A percentile compares a stretch with the other conserved stretches of the same genome.
Evolutionary conservation across 2,113 vertebrate genomes (phyloP).

Genomic region (Asarcornis scutulata): DNA sequence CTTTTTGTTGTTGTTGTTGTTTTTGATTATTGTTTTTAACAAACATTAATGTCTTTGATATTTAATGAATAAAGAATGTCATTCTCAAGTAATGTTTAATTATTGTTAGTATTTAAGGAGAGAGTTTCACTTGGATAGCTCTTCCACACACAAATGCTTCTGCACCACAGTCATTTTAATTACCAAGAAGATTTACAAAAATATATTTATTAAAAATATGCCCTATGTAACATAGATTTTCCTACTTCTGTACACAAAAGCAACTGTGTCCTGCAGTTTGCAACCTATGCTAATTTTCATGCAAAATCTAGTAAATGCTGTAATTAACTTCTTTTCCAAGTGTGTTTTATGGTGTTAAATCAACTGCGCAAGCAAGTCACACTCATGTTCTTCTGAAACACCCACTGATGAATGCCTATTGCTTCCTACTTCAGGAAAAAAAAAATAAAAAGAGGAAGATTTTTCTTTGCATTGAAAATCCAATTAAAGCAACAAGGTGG

Average conservation of each 20-base stretch:
- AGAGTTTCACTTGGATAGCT: not conserved
- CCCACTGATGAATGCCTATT: not conserved
- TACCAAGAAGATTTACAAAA: not conserved
- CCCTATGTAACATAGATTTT: not conserved
- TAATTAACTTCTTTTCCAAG: not conserved
- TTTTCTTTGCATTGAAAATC: not conserved
- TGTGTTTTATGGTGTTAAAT: not conserved
- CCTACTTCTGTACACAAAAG: not conserved
- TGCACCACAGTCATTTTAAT: not conserved
- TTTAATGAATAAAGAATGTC: not conserved
- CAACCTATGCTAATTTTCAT: not conserved
- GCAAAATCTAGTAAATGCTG: not conserved
- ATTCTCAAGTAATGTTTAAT: not conserved
- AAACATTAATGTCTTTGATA: rapidly evolving
- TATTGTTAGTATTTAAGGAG: not conserved
- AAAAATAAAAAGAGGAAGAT: not conserved
- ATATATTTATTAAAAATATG: not conserved
- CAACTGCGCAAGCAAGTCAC: not conserved
- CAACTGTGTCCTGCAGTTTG: not conserved
- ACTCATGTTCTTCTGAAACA: not conserved
- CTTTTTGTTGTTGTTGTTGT: no score
- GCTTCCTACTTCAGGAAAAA: not conserved
- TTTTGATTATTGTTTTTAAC: not conserved
- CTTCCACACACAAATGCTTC: not conserved
- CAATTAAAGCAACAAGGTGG: conserved; percentile 2